Percentiles rank a stretch among this genome's conserved stretches.
Evolutionary conservation across 1,140 invertebrate genomes (phyloP).

Genomic region (Amphibalanus amphitrite): DNA sequence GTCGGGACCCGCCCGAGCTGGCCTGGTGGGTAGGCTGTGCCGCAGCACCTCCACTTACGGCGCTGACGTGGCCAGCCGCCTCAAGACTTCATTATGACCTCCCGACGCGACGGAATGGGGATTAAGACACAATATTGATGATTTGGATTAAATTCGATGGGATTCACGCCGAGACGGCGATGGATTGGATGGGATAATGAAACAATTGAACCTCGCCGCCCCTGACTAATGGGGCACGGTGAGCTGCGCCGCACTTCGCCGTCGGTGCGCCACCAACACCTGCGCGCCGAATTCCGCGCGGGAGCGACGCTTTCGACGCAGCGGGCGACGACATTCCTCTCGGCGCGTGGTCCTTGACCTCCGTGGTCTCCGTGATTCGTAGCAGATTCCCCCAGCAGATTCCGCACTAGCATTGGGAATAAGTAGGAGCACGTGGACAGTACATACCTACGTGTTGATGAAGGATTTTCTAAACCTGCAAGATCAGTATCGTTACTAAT

Average conservation of each 20-base stretch:
- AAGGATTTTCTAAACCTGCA: too few species aligned
- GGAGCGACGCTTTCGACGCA: not conserved
- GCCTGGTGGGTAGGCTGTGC: not conserved
- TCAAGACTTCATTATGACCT: not conserved
- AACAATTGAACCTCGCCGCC: not conserved
- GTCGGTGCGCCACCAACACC: not conserved
- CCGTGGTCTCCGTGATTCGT: too few species aligned
- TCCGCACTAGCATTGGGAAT: too few species aligned
- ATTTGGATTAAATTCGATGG: constrained; percentile 2
- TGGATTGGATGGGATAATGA: not conserved
- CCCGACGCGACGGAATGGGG: not conserved
- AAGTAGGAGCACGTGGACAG: too few species aligned
- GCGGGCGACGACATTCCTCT: not conserved
- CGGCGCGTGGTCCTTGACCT: not conserved
- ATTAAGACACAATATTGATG: constrained; percentile 1
- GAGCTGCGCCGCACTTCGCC: too few species aligned
- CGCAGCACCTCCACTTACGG: too few species aligned
- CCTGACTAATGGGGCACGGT: not conserved
- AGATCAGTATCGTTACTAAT: too few species aligned
- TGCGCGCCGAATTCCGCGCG: not conserved
- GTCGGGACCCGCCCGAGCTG: too few species aligned
- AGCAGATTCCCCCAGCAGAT: too few species aligned
- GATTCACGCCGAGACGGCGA: not conserved
- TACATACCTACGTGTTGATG: too few species aligned
- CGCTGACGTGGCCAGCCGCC: not conserved